Percentiles rank a stretch among this genome's conserved stretches.
Conservation (phyloP, 2,888 invertebrate species). For the Balanococcus diminutus region DNA sequence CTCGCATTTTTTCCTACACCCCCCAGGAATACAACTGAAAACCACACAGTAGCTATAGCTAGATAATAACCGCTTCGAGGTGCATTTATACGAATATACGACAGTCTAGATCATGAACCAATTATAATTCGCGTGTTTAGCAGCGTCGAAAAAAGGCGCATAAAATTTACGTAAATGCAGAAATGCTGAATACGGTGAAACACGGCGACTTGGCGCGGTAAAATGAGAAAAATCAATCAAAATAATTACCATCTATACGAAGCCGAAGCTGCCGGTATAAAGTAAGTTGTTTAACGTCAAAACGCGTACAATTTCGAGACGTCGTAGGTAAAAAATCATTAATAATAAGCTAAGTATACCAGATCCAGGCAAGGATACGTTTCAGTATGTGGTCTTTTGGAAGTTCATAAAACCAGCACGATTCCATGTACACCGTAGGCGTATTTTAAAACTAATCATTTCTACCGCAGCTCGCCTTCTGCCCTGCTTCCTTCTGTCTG, state of each 20-base stretch:
- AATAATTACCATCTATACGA: conserved; percentile 37
- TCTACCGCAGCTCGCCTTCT: too few species aligned
- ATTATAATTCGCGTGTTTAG: background rate
- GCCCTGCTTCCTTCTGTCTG: too few species aligned
- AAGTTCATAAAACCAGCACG: conserved; percentile 24
- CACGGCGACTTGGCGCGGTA: background rate
- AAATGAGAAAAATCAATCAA: conserved; percentile 20
- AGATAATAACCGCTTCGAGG: background rate
- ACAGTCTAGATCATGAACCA: background rate
- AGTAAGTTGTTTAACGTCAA: conserved; percentile 31
- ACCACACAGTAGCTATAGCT: background rate
- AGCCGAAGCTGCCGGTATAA: background rate
- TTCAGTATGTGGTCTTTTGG: conserved; percentile 17
- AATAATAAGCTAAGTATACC: conserved; percentile 14
- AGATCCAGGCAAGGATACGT: background rate
- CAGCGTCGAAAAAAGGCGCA: background rate
- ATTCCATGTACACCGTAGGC: conserved; percentile 23
- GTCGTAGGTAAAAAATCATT: conserved; percentile 25
- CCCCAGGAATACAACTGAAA: too few species aligned
- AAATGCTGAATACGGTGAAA: background rate
- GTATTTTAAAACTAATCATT: conserved; percentile 32
- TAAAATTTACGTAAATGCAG: background rate
- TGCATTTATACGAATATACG: background rate
- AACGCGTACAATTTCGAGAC: conserved; percentile 18
- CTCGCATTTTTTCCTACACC: too few species aligned